These are phyloP conservation scores for Drosophila rhopaloa DNA, from an alignment of 1,140 invertebrate species.

Conservation along the genomic window DNA sequence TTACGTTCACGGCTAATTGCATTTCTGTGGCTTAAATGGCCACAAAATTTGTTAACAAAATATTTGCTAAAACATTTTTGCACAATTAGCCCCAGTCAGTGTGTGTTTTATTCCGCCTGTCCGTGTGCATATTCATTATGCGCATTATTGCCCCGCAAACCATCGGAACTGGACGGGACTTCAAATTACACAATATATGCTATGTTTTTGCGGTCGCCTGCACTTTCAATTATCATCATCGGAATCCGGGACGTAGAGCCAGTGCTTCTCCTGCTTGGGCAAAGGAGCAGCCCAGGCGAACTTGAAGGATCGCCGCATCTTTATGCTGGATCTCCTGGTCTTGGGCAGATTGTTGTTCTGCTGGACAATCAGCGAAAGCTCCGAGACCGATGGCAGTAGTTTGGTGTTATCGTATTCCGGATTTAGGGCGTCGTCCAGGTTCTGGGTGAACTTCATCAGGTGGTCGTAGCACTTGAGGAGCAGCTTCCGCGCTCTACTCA, in stretches of 20 bases:
- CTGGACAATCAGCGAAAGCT: neutral
- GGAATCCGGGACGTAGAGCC: neutral
- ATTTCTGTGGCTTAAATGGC: conserved; percentile 58
- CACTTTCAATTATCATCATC: conserved; percentile 45
- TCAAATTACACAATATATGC: conserved; percentile 35
- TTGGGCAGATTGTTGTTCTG: neutral
- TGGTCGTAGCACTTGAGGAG: neutral
- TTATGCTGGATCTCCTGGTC: neutral
- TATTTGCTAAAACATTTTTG: conserved; percentile 61
- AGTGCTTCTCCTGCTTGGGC: neutral
- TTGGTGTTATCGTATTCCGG: fast-evolving
- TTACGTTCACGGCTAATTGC: conserved; percentile 64
- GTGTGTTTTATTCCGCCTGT: conserved; percentile 27
- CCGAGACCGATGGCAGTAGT: neutral
- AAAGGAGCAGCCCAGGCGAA: conserved; percentile 5
- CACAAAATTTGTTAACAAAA: conserved; percentile 57
- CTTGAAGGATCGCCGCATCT: conserved; percentile 9
- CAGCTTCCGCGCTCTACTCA: neutral
- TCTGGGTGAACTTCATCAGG: neutral
- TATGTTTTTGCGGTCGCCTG: conserved; percentile 35
- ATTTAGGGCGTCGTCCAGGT: neutral
- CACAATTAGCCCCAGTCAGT: conserved; percentile 57
- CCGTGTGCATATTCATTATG: conserved; percentile 3
- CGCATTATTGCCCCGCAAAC: neutral
- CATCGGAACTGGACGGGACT: conserved; percentile 32